Base-by-base conservation (phyloP, 2,888 invertebrate genomes). In the Pterobdella sp. region DNA sequence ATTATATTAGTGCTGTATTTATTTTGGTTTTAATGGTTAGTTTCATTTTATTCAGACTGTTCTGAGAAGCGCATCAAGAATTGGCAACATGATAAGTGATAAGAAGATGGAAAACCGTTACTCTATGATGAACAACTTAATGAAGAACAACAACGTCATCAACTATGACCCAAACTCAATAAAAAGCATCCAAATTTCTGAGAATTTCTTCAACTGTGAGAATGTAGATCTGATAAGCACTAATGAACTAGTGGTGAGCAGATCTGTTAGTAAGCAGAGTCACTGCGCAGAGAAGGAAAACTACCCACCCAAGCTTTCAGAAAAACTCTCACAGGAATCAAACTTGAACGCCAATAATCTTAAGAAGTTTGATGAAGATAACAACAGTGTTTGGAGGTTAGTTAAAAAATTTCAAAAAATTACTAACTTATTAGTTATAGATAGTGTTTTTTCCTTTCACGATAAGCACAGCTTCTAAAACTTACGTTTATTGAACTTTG, bases 31-130 rank as follows among this genome's bases (percentile, higher is more conserved):
- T n/a, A n/a, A n/a, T n/a, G n/a, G n/a, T n/a, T n/a, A n/a, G n/a
- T n/a, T n/a, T n/a, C n/a, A n/a, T n/a, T n/a, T n/a, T n/a, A n/a
- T n/a, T n/a, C n/a, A n/a, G n/a, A n/a, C n/a, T n/a, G n/a, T n/a
- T n/a, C n/a, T 56, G 60, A 56, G 60, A 22, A 56, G 60, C n/a
- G 60, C n/a, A 18, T 56, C 60, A 22, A 56, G 60, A 14, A 22
- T 56, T 56, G 60, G 14, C 26, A 26, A 56, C n/a, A 26, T 26
- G 4, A 22, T 56, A 26, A 56, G n/a, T 22, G 3, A 22, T 26
- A 4, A 26, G 4, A 22, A 7, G 7, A 22, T 42, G 7, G 49
- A 42, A 42, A 22, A 42, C 49, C 4, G 60, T 4, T 56, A 18
- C 60, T 56, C 60, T 3, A 56, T 56, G 60, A 3, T 56, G 60